These are phyloP conservation scores for cattle (Bos taurus) DNA, from an alignment of 2,113 vertebrate genomes.

Conservation along the genomic window DNA sequence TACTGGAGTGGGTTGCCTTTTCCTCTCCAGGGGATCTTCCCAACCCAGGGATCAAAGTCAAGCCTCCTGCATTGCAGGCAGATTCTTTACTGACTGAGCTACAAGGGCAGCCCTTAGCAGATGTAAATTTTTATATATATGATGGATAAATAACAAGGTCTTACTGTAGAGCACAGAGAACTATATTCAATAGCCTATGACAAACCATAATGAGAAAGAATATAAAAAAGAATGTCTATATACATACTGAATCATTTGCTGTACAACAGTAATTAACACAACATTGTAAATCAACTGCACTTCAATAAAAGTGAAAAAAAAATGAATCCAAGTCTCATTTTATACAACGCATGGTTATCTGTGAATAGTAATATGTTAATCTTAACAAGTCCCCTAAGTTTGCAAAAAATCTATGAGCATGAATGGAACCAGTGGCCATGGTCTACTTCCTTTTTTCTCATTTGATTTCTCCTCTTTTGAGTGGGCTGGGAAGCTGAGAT, in stretches of 20 bases:
- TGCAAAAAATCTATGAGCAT: not conserved
- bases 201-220: not conserved
- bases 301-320: not conserved
- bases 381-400: not conserved
- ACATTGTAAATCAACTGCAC: not conserved
- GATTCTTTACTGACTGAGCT: not conserved
- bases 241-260: not conserved
- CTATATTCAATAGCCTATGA: not conserved
- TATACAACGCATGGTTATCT: not conserved
- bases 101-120: not conserved
- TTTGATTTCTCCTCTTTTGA: not conserved
- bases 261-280: not conserved
- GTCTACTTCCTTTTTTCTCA: not conserved
- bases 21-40: not conserved
- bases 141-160: not conserved
- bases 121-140: not conserved
- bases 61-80: no score
- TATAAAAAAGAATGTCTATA: not conserved
- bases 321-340: not conserved
- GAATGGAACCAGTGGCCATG: not conserved
- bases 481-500: not conserved
- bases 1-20: not conserved
- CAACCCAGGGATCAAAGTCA: accelerated
- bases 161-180: not conserved
- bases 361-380: not conserved